A percentile compares a stretch with the other conserved stretches of the same genome.
These are phyloP conservation scores for Penaeus japonicus DNA, from an alignment of 1,140 invertebrate species.

Conservation along the genomic window DNA sequence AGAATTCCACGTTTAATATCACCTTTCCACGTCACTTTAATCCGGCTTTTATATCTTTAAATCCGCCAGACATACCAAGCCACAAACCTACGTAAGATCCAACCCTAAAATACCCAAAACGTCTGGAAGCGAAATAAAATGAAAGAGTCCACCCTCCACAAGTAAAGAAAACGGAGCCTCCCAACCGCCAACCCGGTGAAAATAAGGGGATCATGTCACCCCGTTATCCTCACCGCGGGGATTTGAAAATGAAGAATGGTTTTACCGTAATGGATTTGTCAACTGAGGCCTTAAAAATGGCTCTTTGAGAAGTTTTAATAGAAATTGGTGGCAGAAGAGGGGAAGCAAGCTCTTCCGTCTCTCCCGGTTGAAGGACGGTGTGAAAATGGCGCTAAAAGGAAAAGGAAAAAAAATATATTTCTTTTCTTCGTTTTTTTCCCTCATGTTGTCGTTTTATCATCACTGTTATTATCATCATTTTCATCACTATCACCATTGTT, in stretches of 20 bases:
- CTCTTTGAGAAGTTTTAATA: conserved; percentile 56
- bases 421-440: too few relatives aligned
- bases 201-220: conserved; percentile 56
- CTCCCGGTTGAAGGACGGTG: neutral
- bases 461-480: too few relatives aligned
- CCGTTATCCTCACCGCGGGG: conserved; percentile 50
- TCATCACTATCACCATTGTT: too few relatives aligned
- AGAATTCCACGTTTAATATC: too few relatives aligned
- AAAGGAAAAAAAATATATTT: too few relatives aligned
- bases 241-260: conserved; percentile 45
- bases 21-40: too few relatives aligned
- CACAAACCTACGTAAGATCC: neutral
- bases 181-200: conserved; percentile 23
- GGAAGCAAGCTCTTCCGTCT: neutral
- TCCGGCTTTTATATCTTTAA: too few relatives aligned
- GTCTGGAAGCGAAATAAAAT: neutral
- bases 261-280: conserved; percentile 52
- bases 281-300: conserved; percentile 53
- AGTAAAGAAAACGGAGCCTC: too few relatives aligned
- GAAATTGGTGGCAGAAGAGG: conserved; percentile 41
- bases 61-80: neutral
- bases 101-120: neutral
- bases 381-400: neutral
- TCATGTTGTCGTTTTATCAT: too few relatives aligned
- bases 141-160: too few relatives aligned